A percentile compares a stretch with the other conserved stretches of the same genome.
Evolutionary conservation across 2,888 invertebrate species (phyloP).

Genomic region (Philhelius pedissequus): DNA sequence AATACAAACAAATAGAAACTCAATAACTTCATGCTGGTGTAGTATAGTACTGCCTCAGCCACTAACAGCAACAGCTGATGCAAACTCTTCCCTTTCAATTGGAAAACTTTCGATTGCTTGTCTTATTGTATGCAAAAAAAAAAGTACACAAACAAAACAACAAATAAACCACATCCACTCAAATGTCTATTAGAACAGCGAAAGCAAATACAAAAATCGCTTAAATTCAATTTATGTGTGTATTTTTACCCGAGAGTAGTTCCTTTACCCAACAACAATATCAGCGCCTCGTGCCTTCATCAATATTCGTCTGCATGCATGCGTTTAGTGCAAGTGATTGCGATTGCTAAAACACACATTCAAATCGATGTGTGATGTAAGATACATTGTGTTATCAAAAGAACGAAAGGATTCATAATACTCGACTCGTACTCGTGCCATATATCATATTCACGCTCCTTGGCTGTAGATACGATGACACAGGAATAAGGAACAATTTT

Average conservation of each 20-base stretch:
- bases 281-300: slow-evolving; percentile 1
- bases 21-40: slow-evolving; percentile 21
- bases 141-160: not conserved
- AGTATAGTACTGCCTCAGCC: not conserved
- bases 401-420: not conserved
- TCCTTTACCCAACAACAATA: not conserved
- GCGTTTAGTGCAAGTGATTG: slow-evolving; percentile 38
- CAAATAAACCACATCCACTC: not conserved
- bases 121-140: not conserved
- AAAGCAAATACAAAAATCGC: not conserved
- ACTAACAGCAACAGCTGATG: not conserved
- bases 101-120: slow-evolving; percentile 41
- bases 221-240: slow-evolving; percentile 43
- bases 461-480: too few relatives aligned
- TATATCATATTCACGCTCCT: too few relatives aligned
- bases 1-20: slow-evolving; percentile 1
- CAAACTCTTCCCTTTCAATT: not conserved
- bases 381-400: not conserved
- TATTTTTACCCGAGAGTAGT: slow-evolving; percentile 41
- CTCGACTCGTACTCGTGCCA: too few relatives aligned
- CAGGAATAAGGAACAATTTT: too few relatives aligned
- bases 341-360: slow-evolving; percentile 11
- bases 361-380: not conserved
- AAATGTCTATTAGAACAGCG: not conserved
- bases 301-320: slow-evolving; percentile 41